Evolutionary conservation across 1,140 invertebrate genomes (phyloP), one percentile per base, ranked within the genome.

Genomic region (Nephotettix cincticeps): DNA sequence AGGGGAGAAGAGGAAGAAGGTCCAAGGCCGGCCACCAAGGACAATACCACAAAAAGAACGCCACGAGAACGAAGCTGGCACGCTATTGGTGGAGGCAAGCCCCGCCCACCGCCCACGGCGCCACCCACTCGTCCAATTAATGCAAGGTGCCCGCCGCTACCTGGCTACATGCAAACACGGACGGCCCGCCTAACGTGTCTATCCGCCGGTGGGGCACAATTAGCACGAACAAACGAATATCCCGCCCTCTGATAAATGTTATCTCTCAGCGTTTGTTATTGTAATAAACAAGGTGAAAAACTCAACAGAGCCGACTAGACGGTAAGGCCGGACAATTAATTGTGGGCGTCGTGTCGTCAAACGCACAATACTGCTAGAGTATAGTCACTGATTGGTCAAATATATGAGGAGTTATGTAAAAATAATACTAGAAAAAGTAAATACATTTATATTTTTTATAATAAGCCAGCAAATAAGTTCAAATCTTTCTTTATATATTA

Each of bases 41-140:
- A 61, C 56, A 61, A 61, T 61, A 25, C 56, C 14, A 61, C 56
- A 61, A 61, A 61, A 61, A 61, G 56, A 61, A 25, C 56, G 27
- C 23, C 56, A 61, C 56, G 56, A 61, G 56, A 25, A 27, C 4
- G 23, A 11, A 28, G 56, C 25, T n/a, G 56, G 11, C 14, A 11
- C n/a, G 27, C n/a, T 9, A 61, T 61, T 61, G 56, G 56, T 61
- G 1, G 56, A 61, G 56, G 21, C 23, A 2, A 23, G 56, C 25
- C 56, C 56, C 56, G 56, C 56, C 56, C 56, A 2, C 56, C 27
- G 56, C 14, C 56, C 56, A 14, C 21, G 2, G 4, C 21, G 14
- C 21, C 56, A 2, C 1, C 56, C 56, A 2, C 2, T 6, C 56
- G 28, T 6, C 56, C 56, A 61, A 61, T 61, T 61, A 61, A 61